phyloP scores from a whole-genome alignment of 2,797 vertebrate species.

The Scolopax bukidnonensis region DNA sequence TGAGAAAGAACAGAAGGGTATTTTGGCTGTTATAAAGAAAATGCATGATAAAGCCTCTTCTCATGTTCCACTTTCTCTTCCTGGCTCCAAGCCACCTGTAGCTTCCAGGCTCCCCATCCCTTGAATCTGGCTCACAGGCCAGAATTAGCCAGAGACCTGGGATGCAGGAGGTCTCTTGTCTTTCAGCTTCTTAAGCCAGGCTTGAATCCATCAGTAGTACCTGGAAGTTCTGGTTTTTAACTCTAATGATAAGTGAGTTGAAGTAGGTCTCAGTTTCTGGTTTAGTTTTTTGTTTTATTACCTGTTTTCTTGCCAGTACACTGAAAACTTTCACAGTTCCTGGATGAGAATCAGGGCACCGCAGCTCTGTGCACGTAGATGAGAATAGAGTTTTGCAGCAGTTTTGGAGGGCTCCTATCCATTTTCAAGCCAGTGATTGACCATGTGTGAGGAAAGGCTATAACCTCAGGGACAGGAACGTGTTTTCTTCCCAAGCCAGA shows the following conservation, averaged over 20 bases:
- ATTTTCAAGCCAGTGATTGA: background rate
- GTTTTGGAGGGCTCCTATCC: background rate
- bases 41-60: background rate
- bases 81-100: background rate
- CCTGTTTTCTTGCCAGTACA: background rate
- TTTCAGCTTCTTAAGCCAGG: background rate
- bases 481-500: background rate
- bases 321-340: background rate
- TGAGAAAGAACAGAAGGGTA: conserved; percentile 26
- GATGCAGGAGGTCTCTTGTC: background rate
- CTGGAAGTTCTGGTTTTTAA: background rate
- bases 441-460: background rate
- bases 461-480: background rate
- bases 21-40: conserved; percentile 23
- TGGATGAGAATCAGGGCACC: background rate
- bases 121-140: background rate
- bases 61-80: background rate
- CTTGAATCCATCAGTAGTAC: background rate
- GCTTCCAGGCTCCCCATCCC: background rate
- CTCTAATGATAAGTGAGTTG: background rate
- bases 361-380: background rate
- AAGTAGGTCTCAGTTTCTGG: background rate
- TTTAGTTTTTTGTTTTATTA: background rate
- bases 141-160: background rate
- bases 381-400: background rate